Base-by-base conservation (phyloP, 2,113 vertebrate genomes). In the Heptranchias perlo region DNA sequence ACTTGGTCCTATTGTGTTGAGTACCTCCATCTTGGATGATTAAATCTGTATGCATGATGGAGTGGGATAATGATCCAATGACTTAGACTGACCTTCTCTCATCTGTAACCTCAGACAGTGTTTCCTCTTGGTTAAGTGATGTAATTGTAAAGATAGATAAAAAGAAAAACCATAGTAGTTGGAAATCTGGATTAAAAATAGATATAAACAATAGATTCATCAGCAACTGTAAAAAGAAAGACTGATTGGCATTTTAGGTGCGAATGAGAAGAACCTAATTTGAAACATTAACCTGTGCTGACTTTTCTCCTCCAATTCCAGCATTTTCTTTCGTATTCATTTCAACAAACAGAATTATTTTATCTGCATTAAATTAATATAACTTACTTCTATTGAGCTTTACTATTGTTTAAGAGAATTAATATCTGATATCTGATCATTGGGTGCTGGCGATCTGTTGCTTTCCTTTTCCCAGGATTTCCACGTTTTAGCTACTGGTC, bases 21-120 rank as follows among this genome's bases (percentile, higher is more conserved):
- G 58, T 44, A 44, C 89, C 35, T 93, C 54, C 8, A 62, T 44
- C 58, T 92, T 92, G 52, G 87, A n/a, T 93, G 89, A 93, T 93
- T 93, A 93, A n/a, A 93, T 93, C 61, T 93, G 78, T 44, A 93
- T 64, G 58, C 61, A 62, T 61, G 89, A 92, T 92, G 16, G 87
- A 91, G 28, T 4, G 31, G 31, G 89, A 62, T 92, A 92, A 92
- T 92, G 89, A 92, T 92, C 16, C 89, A 39, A 92, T 92, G 54
- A 92, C 54, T 92, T 35, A 92, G 16, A 62, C 89, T 92, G 89
- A 92, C 89, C 89, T n/a, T n/a, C 16, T 62, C 18, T 62, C 89
- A 92, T 91, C 31, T 91, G 31, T 61, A 54, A 91, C 58, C 58
- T 82, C n/a, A 16, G 76, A 44, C 76, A 82, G n/a, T 39, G 31